These are phyloP conservation scores for Menidia menidia DNA, from an alignment of 2,797 vertebrate species.

Conservation along the genomic window DNA sequence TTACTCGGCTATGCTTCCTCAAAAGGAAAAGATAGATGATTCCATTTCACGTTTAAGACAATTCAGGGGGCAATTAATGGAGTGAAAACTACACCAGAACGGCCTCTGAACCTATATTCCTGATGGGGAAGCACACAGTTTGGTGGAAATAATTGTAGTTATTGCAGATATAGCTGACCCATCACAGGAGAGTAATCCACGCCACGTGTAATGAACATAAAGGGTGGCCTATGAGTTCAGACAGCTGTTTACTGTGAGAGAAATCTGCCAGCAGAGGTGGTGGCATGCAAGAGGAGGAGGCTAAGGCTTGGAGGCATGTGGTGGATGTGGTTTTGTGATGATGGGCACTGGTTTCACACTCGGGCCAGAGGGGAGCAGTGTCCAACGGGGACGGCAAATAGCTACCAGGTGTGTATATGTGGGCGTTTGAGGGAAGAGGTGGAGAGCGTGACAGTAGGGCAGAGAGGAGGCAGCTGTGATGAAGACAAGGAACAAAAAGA, in stretches of 20 bases:
- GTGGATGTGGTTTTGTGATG: slow-evolving; percentile 70
- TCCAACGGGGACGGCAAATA: slow-evolving; percentile 73
- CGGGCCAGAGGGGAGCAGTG: slow-evolving; percentile 67
- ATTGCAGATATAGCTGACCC: slow-evolving; percentile 26
- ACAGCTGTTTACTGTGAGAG: slow-evolving; percentile 23
- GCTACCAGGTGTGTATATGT: slow-evolving; percentile 80
- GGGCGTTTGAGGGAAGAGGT: slow-evolving; percentile 39
- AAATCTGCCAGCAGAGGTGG: slow-evolving; percentile 26
- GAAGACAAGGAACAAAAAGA: slow-evolving; percentile 25
- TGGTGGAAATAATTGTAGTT: slow-evolving; percentile 33
- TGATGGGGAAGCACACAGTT: slow-evolving; percentile 23
- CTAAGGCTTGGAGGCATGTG: slow-evolving; percentile 2
- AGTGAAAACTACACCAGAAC: slow-evolving; percentile 41
- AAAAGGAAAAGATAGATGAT: slow-evolving; percentile 57
- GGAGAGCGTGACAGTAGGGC: slow-evolving; percentile 66
- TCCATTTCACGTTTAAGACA: slow-evolving; percentile 56
- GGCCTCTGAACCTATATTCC: slow-evolving; percentile 45
- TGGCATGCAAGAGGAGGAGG: slow-evolving; percentile 24
- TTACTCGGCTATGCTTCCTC: slow-evolving; percentile 55
- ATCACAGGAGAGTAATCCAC: slow-evolving; percentile 39
- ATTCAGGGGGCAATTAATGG: slow-evolving; percentile 56
- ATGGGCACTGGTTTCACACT: slow-evolving; percentile 69
- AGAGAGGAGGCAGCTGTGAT: slow-evolving; percentile 80
- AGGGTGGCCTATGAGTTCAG: slow-evolving; percentile 27
- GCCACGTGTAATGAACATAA: slow-evolving; percentile 48